Evolutionary conservation across 2,888 invertebrate genomes (phyloP).

Genomic region (Lasioglossum figueresi): DNA sequence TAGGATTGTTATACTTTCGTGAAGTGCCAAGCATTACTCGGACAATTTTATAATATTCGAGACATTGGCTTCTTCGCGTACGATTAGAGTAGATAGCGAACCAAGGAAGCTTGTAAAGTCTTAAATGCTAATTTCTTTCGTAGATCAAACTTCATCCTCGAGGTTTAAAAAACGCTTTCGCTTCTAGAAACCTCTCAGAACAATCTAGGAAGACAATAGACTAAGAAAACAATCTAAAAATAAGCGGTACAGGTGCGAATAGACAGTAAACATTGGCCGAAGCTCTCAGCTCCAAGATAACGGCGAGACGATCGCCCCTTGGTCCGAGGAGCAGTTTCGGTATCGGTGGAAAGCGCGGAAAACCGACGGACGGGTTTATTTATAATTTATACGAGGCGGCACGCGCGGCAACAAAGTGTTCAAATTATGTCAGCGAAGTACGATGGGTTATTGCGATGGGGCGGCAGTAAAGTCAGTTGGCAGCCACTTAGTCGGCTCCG

Average conservation of each 20-base stretch:
- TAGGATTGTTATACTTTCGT: not conserved
- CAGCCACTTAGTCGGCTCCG: slow-evolving; percentile 48
- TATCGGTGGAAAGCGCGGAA: not conserved
- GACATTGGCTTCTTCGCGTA: too few species aligned
- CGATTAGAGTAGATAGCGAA: too few species aligned
- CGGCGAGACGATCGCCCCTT: not conserved
- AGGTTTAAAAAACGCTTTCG: too few species aligned
- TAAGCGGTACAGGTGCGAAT: not conserved
- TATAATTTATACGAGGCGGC: slow-evolving; percentile 53
- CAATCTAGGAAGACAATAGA: not conserved
- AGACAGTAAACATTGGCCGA: not conserved
- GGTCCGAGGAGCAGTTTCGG: not conserved
- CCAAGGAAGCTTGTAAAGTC: too few species aligned
- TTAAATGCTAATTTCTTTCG: too few species aligned
- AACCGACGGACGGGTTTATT: slow-evolving; percentile 48
- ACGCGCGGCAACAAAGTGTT: slow-evolving; percentile 54
- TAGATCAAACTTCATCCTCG: too few species aligned
- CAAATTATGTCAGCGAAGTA: slow-evolving; percentile 54
- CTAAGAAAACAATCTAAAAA: not conserved
- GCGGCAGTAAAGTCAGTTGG: slow-evolving; percentile 64
- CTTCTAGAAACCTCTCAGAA: too few species aligned
- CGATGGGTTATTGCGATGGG: slow-evolving; percentile 51
- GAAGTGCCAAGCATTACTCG: not conserved
- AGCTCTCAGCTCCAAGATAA: not conserved
- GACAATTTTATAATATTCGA: too few species aligned